A percentile compares a stretch with the other conserved stretches of the same genome.
Conservation (phyloP, 2,888 invertebrate species). For the Folsomia manolachei region DNA sequence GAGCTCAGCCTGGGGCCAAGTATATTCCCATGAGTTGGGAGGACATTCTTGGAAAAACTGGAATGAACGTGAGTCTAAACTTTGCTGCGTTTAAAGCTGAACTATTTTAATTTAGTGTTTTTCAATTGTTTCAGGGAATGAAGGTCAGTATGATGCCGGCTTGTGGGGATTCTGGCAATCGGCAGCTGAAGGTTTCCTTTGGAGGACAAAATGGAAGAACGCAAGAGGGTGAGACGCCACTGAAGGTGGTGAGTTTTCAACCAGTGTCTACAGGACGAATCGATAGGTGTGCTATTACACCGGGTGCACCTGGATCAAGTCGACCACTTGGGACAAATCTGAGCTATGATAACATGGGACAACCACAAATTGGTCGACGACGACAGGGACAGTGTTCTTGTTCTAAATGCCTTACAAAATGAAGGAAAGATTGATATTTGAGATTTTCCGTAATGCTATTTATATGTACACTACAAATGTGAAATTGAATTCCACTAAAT, state of each 20-base stretch:
- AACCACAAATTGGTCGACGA: not conserved
- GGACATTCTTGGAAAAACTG: slow-evolving; percentile 37
- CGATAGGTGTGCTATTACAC: not conserved
- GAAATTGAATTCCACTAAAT: too few relatives aligned
- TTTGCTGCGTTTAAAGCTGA: not conserved
- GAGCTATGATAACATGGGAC: too few relatives aligned
- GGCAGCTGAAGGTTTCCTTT: slow-evolving; percentile 39
- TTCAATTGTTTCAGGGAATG: slow-evolving; percentile 16
- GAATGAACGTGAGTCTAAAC: slow-evolving; percentile 23
- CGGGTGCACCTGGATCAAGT: not conserved
- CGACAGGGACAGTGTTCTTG: not conserved
- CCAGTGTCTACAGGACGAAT: slow-evolving; percentile 27
- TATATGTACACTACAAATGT: too few relatives aligned
- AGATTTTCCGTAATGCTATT: too few relatives aligned
- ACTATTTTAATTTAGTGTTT: not conserved
- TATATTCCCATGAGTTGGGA: slow-evolving; percentile 43
- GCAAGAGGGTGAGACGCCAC: slow-evolving; percentile 33
- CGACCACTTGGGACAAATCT: not conserved
- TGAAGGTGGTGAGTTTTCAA: slow-evolving; percentile 38
- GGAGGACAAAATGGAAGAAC: slow-evolving; percentile 32
- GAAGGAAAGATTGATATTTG: too few relatives aligned
- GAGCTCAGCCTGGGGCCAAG: slow-evolving; percentile 27
- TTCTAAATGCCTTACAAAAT: not conserved
- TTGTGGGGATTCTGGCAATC: slow-evolving; percentile 27
- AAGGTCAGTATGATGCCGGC: slow-evolving; percentile 40